Conservation (phyloP, 1,140 invertebrate species). For the Drosophila quadrilineata region DNA sequence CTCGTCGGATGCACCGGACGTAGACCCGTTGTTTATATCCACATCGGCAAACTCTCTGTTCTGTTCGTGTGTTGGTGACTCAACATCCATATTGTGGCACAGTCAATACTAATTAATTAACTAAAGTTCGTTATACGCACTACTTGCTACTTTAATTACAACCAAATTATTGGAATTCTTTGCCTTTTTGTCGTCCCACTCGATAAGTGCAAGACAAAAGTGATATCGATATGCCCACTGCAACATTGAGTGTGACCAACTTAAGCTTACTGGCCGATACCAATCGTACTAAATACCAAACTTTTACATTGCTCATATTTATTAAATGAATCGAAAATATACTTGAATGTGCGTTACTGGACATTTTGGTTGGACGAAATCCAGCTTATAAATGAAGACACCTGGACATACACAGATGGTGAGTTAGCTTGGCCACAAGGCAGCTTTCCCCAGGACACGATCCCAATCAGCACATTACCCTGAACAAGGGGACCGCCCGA, state of each 20-base stretch:
- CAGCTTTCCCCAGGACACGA: slow-evolving; percentile 82
- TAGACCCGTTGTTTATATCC: slow-evolving; percentile 74
- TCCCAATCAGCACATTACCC: slow-evolving; percentile 72
- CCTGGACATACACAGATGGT: slow-evolving; percentile 88
- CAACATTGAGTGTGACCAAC: slow-evolving; percentile 18
- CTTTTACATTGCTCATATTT: slow-evolving; percentile 1
- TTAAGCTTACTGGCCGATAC: not conserved
- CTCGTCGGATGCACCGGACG: slow-evolving; percentile 57
- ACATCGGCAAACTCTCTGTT: slow-evolving; percentile 73
- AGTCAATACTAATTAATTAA: slow-evolving; percentile 17
- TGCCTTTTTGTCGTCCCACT: slow-evolving; percentile 34
- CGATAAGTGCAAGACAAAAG: slow-evolving; percentile 21
- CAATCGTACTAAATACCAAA: slow-evolving; percentile 17
- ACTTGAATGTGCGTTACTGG: not conserved
- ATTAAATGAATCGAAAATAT: too few species aligned
- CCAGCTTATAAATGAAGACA: slow-evolving; percentile 85
- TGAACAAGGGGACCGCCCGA: slow-evolving; percentile 82
- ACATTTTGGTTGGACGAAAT: slow-evolving; percentile 81
- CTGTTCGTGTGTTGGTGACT: slow-evolving; percentile 52
- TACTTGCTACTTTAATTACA: slow-evolving; percentile 17
- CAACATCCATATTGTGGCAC: slow-evolving; percentile 57
- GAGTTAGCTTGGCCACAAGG: slow-evolving; percentile 84
- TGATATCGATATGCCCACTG: slow-evolving; percentile 24
- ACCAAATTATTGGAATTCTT: slow-evolving; percentile 27
- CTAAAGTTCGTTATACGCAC: slow-evolving; percentile 1